Evolutionary conservation across 1,140 invertebrate genomes (phyloP), one percentile per base, ranked within the genome.

Genomic region (Drosophila santomea): DNA sequence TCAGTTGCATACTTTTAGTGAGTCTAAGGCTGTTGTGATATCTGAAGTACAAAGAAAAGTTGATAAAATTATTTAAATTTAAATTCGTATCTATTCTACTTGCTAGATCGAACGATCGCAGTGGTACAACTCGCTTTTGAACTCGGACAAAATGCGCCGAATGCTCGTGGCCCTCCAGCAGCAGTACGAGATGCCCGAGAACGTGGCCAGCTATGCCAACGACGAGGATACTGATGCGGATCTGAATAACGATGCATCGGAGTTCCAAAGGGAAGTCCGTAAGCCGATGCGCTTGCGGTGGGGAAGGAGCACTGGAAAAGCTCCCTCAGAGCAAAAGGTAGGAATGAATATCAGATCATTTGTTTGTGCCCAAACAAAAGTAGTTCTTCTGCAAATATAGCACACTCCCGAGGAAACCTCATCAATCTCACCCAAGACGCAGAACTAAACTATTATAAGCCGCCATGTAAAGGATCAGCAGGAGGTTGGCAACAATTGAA

Each of bases 221-320:
- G 67, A 73, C 1, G 69, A 41, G 8, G 74, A 67, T 2, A 48
- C 58, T 23, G 64, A 71, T 3, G 63, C 20, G 12, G 74, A 72
- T 2, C 45, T 75, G 6, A 60, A 36, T 14, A 72, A 84, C 14
- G 68, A 89, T 4, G 36, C 56, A 2, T 71, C 74, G 1, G 82
- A 89, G 39, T 92, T 92, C 57, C 78, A 90, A 32, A 76, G 89
- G 2, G 89, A 91, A 51, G 68, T 67, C 10, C 78, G 91, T n/a
- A 92, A 92, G 28, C 91, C 84, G 3, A 80, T 92, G 73, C 86
- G 91, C 5, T 78, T 92, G 52, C 77, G 91, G 51, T 92, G 86
- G 81, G 91, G 91, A 28, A 83, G 91, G 20, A 92, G 91, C 78
- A 85, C 90, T 61, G 91, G 89, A 41, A 86, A 74, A 11, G 76